Evolutionary conservation across 2,797 vertebrate genomes (phyloP).

Genomic region (Tokudaia tokunoshimensis): DNA sequence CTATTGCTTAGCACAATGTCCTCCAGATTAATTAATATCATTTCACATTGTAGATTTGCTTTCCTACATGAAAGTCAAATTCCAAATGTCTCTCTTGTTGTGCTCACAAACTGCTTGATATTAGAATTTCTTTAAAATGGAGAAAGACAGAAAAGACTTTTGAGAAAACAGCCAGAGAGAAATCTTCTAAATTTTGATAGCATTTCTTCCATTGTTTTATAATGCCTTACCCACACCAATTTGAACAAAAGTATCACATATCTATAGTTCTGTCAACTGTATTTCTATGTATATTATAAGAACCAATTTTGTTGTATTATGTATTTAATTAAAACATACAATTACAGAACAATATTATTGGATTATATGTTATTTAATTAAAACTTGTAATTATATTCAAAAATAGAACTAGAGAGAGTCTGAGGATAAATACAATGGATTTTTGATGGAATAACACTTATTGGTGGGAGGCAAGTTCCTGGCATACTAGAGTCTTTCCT

Average conservation of each 20-base stretch:
- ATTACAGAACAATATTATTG: not conserved
- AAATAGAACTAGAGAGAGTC: not conserved
- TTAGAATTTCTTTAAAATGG: conserved; percentile 39
- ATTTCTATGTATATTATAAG: conserved; percentile 26
- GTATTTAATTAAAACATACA: conserved; percentile 21
- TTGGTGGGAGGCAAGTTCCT: not conserved
- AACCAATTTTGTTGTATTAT: not conserved
- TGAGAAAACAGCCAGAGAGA: not conserved
- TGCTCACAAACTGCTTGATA: not conserved
- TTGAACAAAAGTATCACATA: not conserved
- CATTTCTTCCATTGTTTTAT: conserved; percentile 26
- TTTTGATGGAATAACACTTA: not conserved
- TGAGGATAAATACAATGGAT: not conserved
- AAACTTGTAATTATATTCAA: not conserved
- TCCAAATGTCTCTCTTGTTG: not conserved
- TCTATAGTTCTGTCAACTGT: not conserved
- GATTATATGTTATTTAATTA: conserved; percentile 17
- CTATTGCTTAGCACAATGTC: not conserved
- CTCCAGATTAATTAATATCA: not conserved
- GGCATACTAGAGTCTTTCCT: not conserved
- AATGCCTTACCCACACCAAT: not conserved
- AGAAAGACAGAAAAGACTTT: not conserved
- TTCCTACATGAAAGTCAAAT: not conserved
- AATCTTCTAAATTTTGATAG: not conserved
- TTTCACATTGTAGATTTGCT: not conserved